A percentile compares a stretch with the other conserved stretches of the same genome.
Evolutionary conservation across 2,888 invertebrate genomes (phyloP).

Genomic region (Cecidostiba fungosa): DNA sequence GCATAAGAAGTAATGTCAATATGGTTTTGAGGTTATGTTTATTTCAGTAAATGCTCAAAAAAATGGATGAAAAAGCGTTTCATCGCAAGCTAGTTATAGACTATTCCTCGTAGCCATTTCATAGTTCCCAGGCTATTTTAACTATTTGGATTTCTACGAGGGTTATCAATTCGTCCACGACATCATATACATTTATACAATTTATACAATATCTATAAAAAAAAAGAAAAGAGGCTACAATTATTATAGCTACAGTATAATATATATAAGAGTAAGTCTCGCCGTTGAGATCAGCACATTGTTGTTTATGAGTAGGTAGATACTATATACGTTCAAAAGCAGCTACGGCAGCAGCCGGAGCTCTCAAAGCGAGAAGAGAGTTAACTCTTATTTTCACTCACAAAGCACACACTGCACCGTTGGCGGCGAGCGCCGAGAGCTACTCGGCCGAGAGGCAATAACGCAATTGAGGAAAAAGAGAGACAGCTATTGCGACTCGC

Average conservation of each 20-base stretch:
- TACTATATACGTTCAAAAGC: not conserved
- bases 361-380: not conserved
- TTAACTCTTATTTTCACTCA: conserved; percentile 11
- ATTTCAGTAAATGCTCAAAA: too few species aligned
- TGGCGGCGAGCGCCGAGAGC: not conserved
- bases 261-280: not conserved
- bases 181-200: too few species aligned
- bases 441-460: conserved; percentile 3
- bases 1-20: too few species aligned
- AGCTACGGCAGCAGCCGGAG: not conserved
- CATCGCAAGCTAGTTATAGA: too few species aligned
- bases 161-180: too few species aligned
- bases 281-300: not conserved
- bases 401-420: not conserved
- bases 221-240: not conserved
- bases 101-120: too few species aligned
- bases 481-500: not conserved
- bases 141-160: too few species aligned
- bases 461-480: not conserved
- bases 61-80: too few species aligned
- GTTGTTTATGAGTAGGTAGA: not conserved
- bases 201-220: too few species aligned
- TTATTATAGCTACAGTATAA: too few species aligned
- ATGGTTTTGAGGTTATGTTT: too few species aligned
- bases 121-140: too few species aligned